phyloP scores from a whole-genome alignment of 2,113 vertebrate genomes.

The Coracopsis vasa region DNA sequence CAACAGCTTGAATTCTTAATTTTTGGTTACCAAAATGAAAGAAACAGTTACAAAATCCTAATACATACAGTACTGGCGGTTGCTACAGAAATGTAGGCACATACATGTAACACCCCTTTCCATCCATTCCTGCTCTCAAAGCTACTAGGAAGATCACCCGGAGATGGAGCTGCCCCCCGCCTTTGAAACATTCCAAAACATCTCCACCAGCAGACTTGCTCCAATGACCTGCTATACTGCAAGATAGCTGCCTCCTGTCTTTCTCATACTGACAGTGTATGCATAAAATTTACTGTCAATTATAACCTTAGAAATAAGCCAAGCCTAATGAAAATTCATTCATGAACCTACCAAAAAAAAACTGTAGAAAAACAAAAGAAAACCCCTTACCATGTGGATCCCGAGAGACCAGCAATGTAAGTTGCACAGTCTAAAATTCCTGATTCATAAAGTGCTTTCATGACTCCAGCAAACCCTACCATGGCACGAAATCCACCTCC shows the following conservation, averaged over 20 bases:
- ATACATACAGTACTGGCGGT: background rate
- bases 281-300: background rate
- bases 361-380: background rate
- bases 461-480: constrained; percentile 93
- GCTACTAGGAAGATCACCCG: background rate
- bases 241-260: background rate
- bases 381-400: constrained; percentile 90
- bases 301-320: background rate
- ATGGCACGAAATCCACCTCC: constrained; percentile 97
- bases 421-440: constrained; percentile 92
- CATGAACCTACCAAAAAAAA: background rate
- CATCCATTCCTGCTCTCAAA: background rate
- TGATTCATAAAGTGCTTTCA: constrained; percentile 94
- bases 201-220: background rate
- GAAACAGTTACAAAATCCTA: background rate
- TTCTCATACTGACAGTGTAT: background rate
- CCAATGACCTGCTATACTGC: background rate
- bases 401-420: constrained; percentile 93
- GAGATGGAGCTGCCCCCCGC: background rate
- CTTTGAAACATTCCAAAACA: background rate
- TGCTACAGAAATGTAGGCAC: background rate
- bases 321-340: background rate
- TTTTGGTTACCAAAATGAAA: background rate
- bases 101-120: background rate
- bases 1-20: background rate